Evolutionary conservation across 2,113 vertebrate genomes (phyloP), one percentile per base, ranked within the genome.

Genomic region (Colistium nudipinnis): DNA sequence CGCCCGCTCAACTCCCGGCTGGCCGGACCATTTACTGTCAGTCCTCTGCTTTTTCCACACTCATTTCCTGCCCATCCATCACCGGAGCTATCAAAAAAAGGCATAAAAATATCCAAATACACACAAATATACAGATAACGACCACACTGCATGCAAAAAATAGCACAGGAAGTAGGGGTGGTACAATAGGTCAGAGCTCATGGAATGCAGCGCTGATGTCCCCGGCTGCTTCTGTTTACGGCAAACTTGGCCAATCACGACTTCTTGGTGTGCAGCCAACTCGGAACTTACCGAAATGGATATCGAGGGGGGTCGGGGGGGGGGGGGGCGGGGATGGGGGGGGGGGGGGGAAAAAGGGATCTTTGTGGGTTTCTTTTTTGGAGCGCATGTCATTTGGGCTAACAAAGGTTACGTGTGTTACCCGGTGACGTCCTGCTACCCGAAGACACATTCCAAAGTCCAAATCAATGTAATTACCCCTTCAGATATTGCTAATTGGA

Each of bases 141-240:
- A 72, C 65, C 44, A 56, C 56, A 63, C 54, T 45, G 61, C 70
- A 78, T 70, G 56, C 69, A 70, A 74, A 77, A n/a, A 78, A 56
- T 57, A 78, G 28, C 20, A 57, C 71, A 94, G 94, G 95, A 95
- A 95, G 90, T 87, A 85, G 88, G 84, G 64, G 41, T 67, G 90
- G 90, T 61, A 94, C 94, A 94, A 94, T 94, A 94, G 93, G 94
- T 94, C 93, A 89, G 86, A 92, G 92, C 89, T 92, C 81, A 57
- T 93, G 89, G 93, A 96, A 95, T 89, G 85, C 76, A 12, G 73
- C 48, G 75, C 60, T 73, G 45, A 53, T 75, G 63, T 65, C 87
- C n/a, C 87, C 27, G 84, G 70, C 82, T 91, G 72, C 81, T 90
- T 89, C 92, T 87, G 87, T 92, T 94, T 84, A 93, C 36, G 69